Evolutionary conservation across 1,140 invertebrate genomes (phyloP), one percentile per base, ranked within the genome.

Genomic region (Heliconius himera): DNA sequence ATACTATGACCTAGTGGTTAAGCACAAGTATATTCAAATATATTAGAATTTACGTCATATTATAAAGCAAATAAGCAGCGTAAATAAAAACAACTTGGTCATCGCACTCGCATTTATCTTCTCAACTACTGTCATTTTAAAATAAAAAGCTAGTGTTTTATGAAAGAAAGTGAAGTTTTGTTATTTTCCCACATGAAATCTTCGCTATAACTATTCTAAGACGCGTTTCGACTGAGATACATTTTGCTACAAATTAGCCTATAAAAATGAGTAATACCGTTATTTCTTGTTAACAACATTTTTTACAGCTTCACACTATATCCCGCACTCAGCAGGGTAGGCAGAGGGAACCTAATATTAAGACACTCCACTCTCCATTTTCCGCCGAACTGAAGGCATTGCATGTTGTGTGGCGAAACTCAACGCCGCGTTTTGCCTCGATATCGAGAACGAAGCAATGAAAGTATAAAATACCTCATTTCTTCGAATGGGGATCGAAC

Each of bases 141-240:
- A 29, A 29, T 66, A 66, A 66, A 66, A 29, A 66, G 26, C 60
- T 66, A 66, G n/a, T 66, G 22, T 29, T 66, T 29, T 66, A 66
- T 66, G 60, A 66, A 66, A 66, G 60, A 66, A 66, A 66, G 60
- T 66, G 60, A 66, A 4, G 1, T 66, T 66, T 22, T 29, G 26
- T 66, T 29, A 66, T 66, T 66, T 66, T 66, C 60, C 26, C 60
- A 66, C 22, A 26, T 66, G 41, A 72, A 77, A 75, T 76, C 71
- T 76, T 81, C 70, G 78, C 76, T 77, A 80, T 81, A 70, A 73
- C 76, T 74, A 76, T 77, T 83, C 84, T 83, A 81, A 83, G 76
- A 73, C 74, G 79, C 72, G 74, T 79, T 82, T 78, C 18, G 18
- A 51, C 49, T 51, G 18, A 51, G 18, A 73, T 54, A 26, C 60